Base-by-base conservation (phyloP, 2,797 vertebrate genomes). In the Vireo griseus region DNA sequence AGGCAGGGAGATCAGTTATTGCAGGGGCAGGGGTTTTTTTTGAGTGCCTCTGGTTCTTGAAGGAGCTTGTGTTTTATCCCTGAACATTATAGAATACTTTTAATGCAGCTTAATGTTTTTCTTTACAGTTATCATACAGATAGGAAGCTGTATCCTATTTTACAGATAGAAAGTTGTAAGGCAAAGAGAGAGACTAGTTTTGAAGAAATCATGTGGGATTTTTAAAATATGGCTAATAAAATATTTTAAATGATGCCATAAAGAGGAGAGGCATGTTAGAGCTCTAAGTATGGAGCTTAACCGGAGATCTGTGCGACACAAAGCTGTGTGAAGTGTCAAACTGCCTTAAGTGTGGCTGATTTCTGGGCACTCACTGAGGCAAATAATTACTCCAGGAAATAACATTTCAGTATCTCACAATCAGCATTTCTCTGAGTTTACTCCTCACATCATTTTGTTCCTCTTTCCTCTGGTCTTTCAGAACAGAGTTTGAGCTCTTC, bases 341-440 rank as follows among this genome's bases (percentile, higher is more conserved):
- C 61, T 71, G 19, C 65, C 39, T 73, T 54, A 61, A 66, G 47
- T 29, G 65, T 48, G 63, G 63, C 67, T 74, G 55, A n/a, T 84
- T 81, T 90, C 83, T 19, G 47, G 52, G 84, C 47, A 71, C 31
- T 83, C 42, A 20, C 72, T 86, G 88, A 95, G 55, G 75, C 92
- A 93, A 54, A 68, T 92, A 85, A 92, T 95, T 89, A n/a, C 75
- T 58, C 16, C 78, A 90, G 93, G 94, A 96, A 96, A 95, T 92
- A 83, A 22, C n/a, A 20, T 88, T 82, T 80, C 58, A 51, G 28
- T 85, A 59, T 94, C 78, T 92, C 18, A 3, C 50, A 28, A 68
- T 93, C 94, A 93, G 91, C 72, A 8, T 61, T 94, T 92, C 74
- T 79, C 33, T n/a, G 50, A 47, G 65, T 92, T 92, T 82, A 31